phyloP scores from a whole-genome alignment of 2,113 vertebrate genomes.

The Larimichthys crocea region DNA sequence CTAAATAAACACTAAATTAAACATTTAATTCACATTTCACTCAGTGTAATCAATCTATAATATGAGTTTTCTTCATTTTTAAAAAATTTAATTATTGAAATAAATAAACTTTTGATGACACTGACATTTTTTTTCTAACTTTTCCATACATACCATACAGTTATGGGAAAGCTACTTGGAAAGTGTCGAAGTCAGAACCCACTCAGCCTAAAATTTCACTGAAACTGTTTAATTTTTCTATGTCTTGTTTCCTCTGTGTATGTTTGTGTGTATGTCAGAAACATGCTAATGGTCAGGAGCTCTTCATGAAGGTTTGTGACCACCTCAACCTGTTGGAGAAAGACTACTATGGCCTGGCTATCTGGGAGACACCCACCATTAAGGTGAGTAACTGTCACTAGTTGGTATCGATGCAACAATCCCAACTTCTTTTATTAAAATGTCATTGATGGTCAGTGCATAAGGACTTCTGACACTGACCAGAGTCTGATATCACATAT shows the following conservation, averaged over 20 bases:
- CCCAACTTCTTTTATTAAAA: background rate
- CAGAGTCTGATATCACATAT: background rate
- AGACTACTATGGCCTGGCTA: constrained; percentile 94
- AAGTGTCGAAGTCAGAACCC: too few relatives aligned
- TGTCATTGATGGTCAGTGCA: background rate
- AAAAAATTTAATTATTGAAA: too few relatives aligned
- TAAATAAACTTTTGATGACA: too few relatives aligned
- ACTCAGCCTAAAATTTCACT: too few relatives aligned
- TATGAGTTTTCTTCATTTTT: too few relatives aligned
- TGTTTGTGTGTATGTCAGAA: constrained; percentile 84
- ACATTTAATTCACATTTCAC: too few relatives aligned
- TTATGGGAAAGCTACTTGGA: too few relatives aligned
- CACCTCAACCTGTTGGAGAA: constrained; percentile 98
- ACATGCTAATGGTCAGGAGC: constrained; percentile 95
- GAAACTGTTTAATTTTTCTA: background rate
- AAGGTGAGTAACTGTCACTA: constrained; percentile 82
- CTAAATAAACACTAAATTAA: too few relatives aligned
- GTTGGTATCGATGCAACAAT: background rate
- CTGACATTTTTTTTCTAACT: too few relatives aligned
- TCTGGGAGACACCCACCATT: constrained; percentile 89
- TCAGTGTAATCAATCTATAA: too few relatives aligned
- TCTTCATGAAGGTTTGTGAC: constrained; percentile 94
- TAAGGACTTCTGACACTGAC: background rate
- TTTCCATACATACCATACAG: too few relatives aligned
- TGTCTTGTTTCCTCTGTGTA: constrained; percentile 9